Evolutionary conservation across 1,140 invertebrate genomes (phyloP).

Genomic region (Drosophila parvula): DNA sequence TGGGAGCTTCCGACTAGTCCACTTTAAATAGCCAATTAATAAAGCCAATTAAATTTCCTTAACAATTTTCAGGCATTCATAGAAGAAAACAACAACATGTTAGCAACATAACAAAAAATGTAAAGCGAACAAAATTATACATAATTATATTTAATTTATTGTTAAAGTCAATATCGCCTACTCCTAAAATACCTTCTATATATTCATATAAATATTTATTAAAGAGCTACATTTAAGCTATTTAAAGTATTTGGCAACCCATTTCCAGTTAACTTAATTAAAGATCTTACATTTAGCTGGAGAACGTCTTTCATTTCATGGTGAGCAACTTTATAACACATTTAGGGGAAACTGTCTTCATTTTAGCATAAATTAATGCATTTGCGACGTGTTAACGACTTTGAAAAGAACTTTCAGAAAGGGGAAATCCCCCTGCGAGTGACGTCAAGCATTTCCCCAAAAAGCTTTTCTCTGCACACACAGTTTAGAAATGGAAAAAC

Average conservation of each 20-base stretch:
- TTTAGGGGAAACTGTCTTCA: slow-evolving; percentile 1
- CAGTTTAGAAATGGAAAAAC: slow-evolving; percentile 61
- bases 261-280: background rate
- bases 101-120: too few relatives aligned
- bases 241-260: background rate
- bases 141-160: too few relatives aligned
- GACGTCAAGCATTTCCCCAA: slow-evolving; percentile 13
- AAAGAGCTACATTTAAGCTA: too few relatives aligned
- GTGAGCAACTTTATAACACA: background rate
- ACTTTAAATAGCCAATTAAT: slow-evolving; percentile 4
- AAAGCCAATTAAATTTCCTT: background rate
- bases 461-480: slow-evolving; percentile 37
- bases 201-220: too few relatives aligned
- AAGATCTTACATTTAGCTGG: background rate
- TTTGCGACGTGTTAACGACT: slow-evolving; percentile 3
- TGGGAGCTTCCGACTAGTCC: too few relatives aligned
- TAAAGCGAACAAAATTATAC: background rate
- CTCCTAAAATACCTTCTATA: too few relatives aligned
- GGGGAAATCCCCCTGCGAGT: background rate
- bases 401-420: slow-evolving; percentile 13
- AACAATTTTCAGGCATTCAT: background rate
- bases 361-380: slow-evolving; percentile 18
- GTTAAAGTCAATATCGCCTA: too few relatives aligned
- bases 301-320: background rate
- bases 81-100: background rate